Conservation (phyloP, 35 echinoderm and acorn worm genomes). For the Diadema setosum region DNA sequence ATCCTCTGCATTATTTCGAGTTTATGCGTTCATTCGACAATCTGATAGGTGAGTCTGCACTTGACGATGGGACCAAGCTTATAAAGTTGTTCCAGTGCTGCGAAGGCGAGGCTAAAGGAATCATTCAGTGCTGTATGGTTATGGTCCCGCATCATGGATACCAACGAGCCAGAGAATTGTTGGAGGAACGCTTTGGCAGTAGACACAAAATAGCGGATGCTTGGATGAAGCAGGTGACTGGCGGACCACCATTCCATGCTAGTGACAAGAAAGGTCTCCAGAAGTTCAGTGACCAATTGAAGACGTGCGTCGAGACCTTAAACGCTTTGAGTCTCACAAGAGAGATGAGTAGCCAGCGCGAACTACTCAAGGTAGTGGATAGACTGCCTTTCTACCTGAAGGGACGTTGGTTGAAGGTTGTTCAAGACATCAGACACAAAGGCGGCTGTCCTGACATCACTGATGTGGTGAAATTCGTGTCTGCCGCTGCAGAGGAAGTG, state of each 20-base stretch:
- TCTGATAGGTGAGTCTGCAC: slow-evolving; percentile 4
- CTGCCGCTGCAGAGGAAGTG: background rate
- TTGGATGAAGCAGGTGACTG: background rate
- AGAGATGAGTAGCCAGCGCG: slow-evolving; percentile 9
- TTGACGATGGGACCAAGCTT: slow-evolving; percentile 20
- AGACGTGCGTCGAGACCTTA: slow-evolving; percentile 28
- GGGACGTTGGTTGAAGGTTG: slow-evolving; percentile 4
- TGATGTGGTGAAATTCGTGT: background rate
- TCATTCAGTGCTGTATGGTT: slow-evolving; percentile 14
- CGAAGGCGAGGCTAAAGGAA: slow-evolving; percentile 12
- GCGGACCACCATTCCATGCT: background rate
- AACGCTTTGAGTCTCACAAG: background rate
- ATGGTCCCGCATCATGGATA: slow-evolving; percentile 32
- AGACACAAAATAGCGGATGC: background rate
- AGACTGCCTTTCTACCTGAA: background rate
- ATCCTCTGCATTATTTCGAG: slow-evolving; percentile 32
- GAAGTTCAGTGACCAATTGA: slow-evolving; percentile 34
- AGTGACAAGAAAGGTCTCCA: background rate
- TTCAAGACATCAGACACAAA: background rate
- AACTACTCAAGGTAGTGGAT: background rate
- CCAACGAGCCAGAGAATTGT: background rate
- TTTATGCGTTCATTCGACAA: slow-evolving; percentile 46
- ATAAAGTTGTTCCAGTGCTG: slow-evolving; percentile 48
- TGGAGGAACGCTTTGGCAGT: background rate
- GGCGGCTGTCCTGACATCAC: background rate